Evolutionary conservation across 2,888 invertebrate genomes (phyloP), one percentile per base, ranked within the genome.

Genomic region (Heliconius erato): DNA sequence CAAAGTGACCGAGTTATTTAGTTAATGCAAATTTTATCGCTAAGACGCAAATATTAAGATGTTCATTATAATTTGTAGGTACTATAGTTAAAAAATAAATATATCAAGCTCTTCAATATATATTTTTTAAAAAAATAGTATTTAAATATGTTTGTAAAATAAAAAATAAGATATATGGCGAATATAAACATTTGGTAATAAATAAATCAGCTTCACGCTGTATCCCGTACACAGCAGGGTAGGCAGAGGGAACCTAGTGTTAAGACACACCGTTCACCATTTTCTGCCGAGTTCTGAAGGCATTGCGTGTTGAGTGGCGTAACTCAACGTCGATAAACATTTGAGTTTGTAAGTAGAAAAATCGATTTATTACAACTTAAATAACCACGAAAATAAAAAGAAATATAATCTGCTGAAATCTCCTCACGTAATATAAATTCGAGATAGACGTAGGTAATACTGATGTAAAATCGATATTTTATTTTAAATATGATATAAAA

Each of bases 391-490:
- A 26, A 67, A 65, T 49, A 44, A 44, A 67, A 23, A 16, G 23
- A 44, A 19, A 44, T 28, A 79, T 79, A 19, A 69, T 26, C 63
- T 63, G 28, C 19, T 28, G 23, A 69, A 77, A 81, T 81, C 35
- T 40, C 76, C 32, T 72, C 81, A 81, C 65, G 81, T 81, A 81
- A 69, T 77, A 81, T 69, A 44, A 40, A 59, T 81, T 78, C 59
- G 65, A 44, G 26, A 78, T 71, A 44, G 76, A 76, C 49, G 11
- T 54, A 69, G 69, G 69, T 81, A 81, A 81, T 79, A 67, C 79
- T 69, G 69, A 76, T 63, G 26, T 44, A 74, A 82, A 79, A 82
- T 79, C 74, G 69, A 78, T 80, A 80, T 67, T 80, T 72, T 80
- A 80, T 80, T 78, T 67, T 19, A 69, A 83, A 74, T 80, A 77